Evolutionary conservation across 2,797 vertebrate species (phyloP).

Genomic region (Muraenolepis orangiensis): DNA sequence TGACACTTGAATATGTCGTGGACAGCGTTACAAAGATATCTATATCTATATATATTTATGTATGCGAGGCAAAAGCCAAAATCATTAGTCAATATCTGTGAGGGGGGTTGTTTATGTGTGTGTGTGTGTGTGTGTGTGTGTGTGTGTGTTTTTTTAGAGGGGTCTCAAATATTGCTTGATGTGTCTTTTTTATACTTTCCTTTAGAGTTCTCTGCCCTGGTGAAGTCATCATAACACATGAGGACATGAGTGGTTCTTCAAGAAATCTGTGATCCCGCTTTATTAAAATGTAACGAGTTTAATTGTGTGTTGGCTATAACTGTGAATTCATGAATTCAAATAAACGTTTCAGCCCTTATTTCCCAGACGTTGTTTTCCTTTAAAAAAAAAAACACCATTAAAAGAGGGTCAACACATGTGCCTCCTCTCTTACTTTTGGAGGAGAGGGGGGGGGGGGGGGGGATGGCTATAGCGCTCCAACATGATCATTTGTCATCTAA

Average conservation of each 20-base stretch:
- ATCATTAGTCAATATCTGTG: not conserved
- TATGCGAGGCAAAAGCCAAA: no score
- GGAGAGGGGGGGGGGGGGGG: no score
- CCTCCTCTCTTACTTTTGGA: not conserved
- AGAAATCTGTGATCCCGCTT: not conserved
- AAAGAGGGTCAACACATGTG: slow-evolving; percentile 34
- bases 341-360: slow-evolving; percentile 4
- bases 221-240: slow-evolving; percentile 60
- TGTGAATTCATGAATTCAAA: slow-evolving; percentile 6
- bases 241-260: not conserved
- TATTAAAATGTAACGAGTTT: not conserved
- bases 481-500: no score
- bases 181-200: not conserved
- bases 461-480: no score
- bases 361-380: slow-evolving; percentile 21
- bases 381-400: no score
- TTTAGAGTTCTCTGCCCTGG: slow-evolving; percentile 69
- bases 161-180: not conserved
- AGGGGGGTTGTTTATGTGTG: not conserved
- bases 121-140: not conserved
- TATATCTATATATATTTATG: not conserved
- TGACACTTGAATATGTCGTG: not conserved
- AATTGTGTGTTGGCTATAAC: not conserved
- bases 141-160: not conserved
- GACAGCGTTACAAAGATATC: not conserved